These are phyloP conservation scores for Monoplex corrugatus DNA, from an alignment of 2,888 invertebrate species.

Conservation along the genomic window DNA sequence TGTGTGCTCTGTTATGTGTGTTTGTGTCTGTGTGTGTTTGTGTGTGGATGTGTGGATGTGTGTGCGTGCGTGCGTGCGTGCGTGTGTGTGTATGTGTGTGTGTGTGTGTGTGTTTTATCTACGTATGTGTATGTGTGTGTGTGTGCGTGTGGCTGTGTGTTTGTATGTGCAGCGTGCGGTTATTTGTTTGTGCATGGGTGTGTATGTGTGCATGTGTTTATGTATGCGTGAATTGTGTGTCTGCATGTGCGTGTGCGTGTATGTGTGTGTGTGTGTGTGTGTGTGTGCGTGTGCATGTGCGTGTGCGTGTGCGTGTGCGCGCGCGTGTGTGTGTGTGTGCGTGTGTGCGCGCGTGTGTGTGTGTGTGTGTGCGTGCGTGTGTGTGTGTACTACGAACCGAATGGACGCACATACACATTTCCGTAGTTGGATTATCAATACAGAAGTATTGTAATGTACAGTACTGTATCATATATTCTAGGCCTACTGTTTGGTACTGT, in stretches of 20 bases:
- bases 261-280: neutral
- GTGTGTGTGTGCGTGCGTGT: neutral
- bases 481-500: too few relatives aligned
- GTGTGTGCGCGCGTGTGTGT: neutral
- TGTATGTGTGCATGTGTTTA: constrained; percentile 35
- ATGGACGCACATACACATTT: too few relatives aligned
- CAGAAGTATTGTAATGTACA: too few relatives aligned
- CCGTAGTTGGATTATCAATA: too few relatives aligned
- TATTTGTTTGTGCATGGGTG: constrained; percentile 11
- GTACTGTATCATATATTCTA: too few relatives aligned
- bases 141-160: neutral
- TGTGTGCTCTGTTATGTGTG: neutral
- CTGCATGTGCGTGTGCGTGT: neutral
- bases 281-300: constrained; percentile 17
- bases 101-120: too few relatives aligned
- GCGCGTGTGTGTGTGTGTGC: neutral
- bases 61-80: neutral
- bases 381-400: too few relatives aligned
- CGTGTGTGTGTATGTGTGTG: neutral
- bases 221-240: constrained; percentile 34
- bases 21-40: neutral
- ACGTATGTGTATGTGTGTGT: neutral
- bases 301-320: neutral
- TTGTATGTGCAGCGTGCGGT: too few relatives aligned
- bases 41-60: neutral